phyloP scores from a whole-genome alignment of 1,140 invertebrate species.

The Rhizoglyphus robini region DNA sequence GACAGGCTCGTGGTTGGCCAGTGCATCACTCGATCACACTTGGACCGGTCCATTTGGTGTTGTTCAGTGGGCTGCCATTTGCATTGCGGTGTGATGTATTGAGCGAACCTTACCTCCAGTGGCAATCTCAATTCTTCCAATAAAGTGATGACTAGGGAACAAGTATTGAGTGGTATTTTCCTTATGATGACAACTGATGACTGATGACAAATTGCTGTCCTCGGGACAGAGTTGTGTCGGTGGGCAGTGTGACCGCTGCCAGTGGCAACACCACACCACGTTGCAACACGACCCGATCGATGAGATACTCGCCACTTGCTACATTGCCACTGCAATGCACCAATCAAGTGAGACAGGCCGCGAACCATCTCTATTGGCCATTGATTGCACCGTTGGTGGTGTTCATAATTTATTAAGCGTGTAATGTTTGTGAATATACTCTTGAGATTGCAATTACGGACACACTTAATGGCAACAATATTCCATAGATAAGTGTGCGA shows the following conservation, averaged over 20 bases:
- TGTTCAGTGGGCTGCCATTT: too few relatives aligned
- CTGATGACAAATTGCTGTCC: not conserved
- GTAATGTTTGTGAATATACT: constrained; percentile 14
- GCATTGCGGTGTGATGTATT: too few relatives aligned
- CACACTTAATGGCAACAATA: not conserved
- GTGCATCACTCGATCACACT: too few relatives aligned
- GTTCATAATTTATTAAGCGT: constrained; percentile 8
- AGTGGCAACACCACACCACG: too few relatives aligned
- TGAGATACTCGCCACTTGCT: not conserved
- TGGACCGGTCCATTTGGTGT: not conserved
- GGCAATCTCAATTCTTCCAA: too few relatives aligned
- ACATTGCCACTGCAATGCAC: not conserved
- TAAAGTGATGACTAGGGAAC: too few relatives aligned
- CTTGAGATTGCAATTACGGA: not conserved
- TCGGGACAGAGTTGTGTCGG: not conserved
- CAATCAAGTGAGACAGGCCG: not conserved
- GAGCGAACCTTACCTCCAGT: too few relatives aligned
- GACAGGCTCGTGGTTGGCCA: not conserved
- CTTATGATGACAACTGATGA: too few relatives aligned
- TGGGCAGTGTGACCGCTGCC: too few relatives aligned
- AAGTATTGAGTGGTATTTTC: too few relatives aligned
- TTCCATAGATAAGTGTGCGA: not conserved
- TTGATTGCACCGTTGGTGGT: not conserved
- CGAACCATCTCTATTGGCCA: not conserved
- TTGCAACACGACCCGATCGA: not conserved